Evolutionary conservation across 2,888 invertebrate species (phyloP).

Genomic region (Drosophila macrothrix): DNA sequence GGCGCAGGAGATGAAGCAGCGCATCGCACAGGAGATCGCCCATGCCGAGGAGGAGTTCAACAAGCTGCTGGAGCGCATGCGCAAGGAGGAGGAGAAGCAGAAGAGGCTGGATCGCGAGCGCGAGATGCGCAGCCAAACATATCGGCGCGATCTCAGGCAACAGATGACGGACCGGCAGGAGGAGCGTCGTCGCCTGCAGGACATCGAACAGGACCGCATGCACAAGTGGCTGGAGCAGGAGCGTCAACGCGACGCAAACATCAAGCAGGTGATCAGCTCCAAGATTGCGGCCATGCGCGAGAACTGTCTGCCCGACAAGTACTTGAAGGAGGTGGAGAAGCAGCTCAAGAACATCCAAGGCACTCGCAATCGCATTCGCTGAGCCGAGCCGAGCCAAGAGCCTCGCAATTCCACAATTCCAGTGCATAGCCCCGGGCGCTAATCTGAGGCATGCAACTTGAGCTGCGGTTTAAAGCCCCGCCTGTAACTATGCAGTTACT

Average conservation of each 20-base stretch:
- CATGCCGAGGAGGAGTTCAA: slow-evolving; percentile 84
- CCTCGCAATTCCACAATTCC: neutral
- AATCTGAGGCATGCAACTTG: neutral
- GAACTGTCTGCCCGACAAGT: slow-evolving; percentile 84
- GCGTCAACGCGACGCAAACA: slow-evolving; percentile 82
- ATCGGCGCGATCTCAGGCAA: slow-evolving; percentile 83
- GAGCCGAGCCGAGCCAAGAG: neutral
- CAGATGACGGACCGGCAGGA: slow-evolving; percentile 84
- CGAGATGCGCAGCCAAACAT: slow-evolving; percentile 72
- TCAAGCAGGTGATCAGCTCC: slow-evolving; percentile 82
- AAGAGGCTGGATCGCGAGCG: slow-evolving; percentile 66
- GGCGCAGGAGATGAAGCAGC: slow-evolving; percentile 81
- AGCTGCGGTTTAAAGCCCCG: neutral
- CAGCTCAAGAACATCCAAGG: slow-evolving; percentile 74
- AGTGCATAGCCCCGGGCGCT: slow-evolving; percentile 44
- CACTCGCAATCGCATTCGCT: slow-evolving; percentile 66
- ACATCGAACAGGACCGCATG: slow-evolving; percentile 79
- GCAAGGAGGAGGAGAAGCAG: slow-evolving; percentile 81
- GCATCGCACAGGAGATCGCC: slow-evolving; percentile 83
- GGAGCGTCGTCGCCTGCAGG: slow-evolving; percentile 78
- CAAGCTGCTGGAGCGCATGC: slow-evolving; percentile 78
- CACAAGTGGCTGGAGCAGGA: slow-evolving; percentile 82
- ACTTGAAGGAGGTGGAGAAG: slow-evolving; percentile 84
- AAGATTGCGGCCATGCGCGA: slow-evolving; percentile 84
- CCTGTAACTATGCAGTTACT: slow-evolving; percentile 53